These are phyloP conservation scores for Trypoxylus dichotomus DNA, from an alignment of 1,140 invertebrate species.

Conservation along the genomic window DNA sequence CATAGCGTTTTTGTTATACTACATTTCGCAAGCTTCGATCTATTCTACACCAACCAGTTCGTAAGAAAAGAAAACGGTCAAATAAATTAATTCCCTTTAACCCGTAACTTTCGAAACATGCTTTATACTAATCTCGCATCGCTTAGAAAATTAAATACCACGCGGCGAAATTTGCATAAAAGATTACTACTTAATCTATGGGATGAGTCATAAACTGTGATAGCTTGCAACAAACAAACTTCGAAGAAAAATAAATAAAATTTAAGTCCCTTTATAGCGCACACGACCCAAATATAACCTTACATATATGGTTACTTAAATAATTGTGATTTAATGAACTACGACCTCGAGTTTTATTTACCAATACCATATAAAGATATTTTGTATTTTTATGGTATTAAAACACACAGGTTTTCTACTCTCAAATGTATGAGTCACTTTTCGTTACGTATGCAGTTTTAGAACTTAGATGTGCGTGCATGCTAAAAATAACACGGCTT, in stretches of 20 bases:
- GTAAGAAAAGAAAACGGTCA: not conserved
- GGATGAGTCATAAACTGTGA: slow-evolving; percentile 11
- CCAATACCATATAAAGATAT: slow-evolving; percentile 21
- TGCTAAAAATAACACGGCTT: not conserved
- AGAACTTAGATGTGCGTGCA: not conserved
- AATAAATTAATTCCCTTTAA: slow-evolving; percentile 25
- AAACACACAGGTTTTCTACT: not conserved
- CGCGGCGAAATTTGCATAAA: slow-evolving; percentile 19
- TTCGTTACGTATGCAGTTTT: not conserved
- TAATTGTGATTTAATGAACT: slow-evolving; percentile 26
- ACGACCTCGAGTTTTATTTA: slow-evolving; percentile 29
- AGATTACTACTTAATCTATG: slow-evolving; percentile 19
- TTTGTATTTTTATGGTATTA: slow-evolving; percentile 8
- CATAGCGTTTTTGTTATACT: not conserved
- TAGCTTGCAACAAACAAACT: slow-evolving; percentile 1
- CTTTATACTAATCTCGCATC: not conserved
- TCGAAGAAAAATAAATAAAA: not conserved
- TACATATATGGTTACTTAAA: slow-evolving; percentile 27
- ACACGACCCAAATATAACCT: slow-evolving; percentile 23
- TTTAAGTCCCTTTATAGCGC: slow-evolving; percentile 11
- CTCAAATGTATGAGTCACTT: not conserved
- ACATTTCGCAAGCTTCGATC: not conserved
- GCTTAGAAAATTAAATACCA: slow-evolving; percentile 25
- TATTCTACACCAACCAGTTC: not conserved
- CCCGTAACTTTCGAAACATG: slow-evolving; percentile 13